Evolutionary conservation across 2,797 vertebrate species (phyloP), one percentile per base, ranked within the genome.

Genomic region (Steatocranus sp.): DNA sequence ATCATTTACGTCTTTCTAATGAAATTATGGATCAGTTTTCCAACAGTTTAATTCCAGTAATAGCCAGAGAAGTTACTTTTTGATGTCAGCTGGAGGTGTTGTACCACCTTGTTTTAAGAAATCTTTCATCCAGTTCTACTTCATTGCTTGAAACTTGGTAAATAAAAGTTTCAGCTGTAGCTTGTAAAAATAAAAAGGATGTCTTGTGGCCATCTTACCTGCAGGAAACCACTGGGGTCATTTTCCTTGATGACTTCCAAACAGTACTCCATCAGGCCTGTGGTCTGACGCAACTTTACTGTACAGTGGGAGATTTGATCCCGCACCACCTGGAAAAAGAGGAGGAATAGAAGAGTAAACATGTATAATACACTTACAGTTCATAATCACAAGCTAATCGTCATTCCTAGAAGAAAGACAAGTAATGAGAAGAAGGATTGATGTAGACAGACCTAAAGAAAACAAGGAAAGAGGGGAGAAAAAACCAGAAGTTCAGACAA

Each of bases 161-260:
- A 3, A 70, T 70, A 11, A 0, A 46, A 27, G 20, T 41, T 43
- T 25, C 20, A 68, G 43, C 25, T 49, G 68, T 48, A 49, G 43
- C 10, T 32, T 73, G 17, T n/a, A 49, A 30, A 48, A 73, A 30
- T 46, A 48, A 73, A 73, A n/a, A 48, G 17, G 25, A 73, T 2
- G 2, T 48, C 41, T 73, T 73, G 23, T 70, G 18, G 23, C 23
- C 38, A 32, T 36, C 58, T 61, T 7, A 99, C 98, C 98, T 99
- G 98, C 79, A 99, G 95, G 93, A 99, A 99, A n/a, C 99, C 99
- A 1, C 98, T 99, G 85, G 98, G 98, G 87, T 99, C 98, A 2
- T 99, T 99, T 94, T 99, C 99, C 94, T 99, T 99, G 95, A 99
- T 99, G 92, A 99, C 99, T 89, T 99, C 99, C 94, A 99, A 94